Evolutionary conservation across 2,797 vertebrate genomes (phyloP).

Genomic region (Urophycis tenuis): DNA sequence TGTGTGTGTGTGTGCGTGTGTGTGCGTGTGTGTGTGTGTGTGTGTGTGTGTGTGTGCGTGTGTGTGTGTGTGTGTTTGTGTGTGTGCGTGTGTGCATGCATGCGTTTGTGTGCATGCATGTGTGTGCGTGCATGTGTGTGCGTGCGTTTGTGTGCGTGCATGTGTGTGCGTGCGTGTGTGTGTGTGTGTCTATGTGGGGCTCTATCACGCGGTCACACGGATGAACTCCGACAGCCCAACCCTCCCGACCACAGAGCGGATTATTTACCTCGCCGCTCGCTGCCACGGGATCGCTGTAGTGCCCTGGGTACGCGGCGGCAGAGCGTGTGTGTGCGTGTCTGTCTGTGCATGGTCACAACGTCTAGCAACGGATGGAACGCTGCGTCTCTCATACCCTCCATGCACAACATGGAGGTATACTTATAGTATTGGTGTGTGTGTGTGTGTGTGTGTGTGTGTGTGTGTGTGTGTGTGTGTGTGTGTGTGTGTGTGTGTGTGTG

Average conservation of each 20-base stretch:
- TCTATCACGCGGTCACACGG: constrained; percentile 11
- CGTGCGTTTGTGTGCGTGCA: too few species aligned
- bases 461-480: background rate
- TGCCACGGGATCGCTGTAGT: background rate
- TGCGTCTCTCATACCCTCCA: background rate
- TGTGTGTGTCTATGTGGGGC: constrained; percentile 19
- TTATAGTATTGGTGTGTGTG: background rate
- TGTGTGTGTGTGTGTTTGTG: background rate
- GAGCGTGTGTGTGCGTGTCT: background rate
- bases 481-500: background rate
- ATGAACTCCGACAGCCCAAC: background rate
- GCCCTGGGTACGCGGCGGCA: background rate
- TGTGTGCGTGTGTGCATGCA: background rate
- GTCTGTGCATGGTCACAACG: background rate
- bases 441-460: background rate
- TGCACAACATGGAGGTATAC: background rate
- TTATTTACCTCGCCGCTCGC: background rate
- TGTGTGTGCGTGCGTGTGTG: too few species aligned
- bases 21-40: too few species aligned
- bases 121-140: too few species aligned
- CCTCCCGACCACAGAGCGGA: background rate
- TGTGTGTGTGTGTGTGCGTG: background rate
- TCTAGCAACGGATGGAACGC: background rate
- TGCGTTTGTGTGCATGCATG: too few species aligned
- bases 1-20: too few species aligned